Base-by-base conservation (phyloP, 2,113 vertebrate species). In the Parus major region DNA sequence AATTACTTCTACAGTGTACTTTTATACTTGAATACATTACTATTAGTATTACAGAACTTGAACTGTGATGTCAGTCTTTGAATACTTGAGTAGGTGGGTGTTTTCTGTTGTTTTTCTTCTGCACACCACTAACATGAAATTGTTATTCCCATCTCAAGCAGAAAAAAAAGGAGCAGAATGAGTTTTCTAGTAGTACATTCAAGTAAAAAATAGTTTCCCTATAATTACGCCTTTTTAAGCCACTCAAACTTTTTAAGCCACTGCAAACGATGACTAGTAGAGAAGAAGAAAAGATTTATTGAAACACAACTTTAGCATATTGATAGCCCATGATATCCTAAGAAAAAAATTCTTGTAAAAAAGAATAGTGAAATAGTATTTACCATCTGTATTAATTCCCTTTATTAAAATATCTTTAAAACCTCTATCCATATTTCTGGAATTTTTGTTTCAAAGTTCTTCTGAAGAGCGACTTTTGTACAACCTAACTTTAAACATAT, bases 211-310 rank as follows among this genome's bases (percentile, higher is more conserved):
- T 63, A 36, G 35, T 82, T 86, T 66, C 60, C 73, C 69, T 57
- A 89, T 92, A 95, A 94, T 53, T 23, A 73, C 60, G 83, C 63
- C 72, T 96, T 96, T 97, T 96, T 90, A 94, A 96, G 66, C 41
- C 35, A 27, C 25, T 23, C 52, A 92, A 95, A 94, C 92, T n/a
- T n/a, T n/a, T n/a, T n/a, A n/a, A n/a, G n/a, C 68, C 29, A 93
- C 94, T 7, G 8, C 10, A 39, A 96, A 92, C 25, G 49, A 96
- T 36, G 61, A 96, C 71, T 92, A 92, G 83, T 55, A 82, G 79
- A 95, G 72, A 86, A 77, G 60, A 96, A 95, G 46, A 91, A 92
- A 93, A 96, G 59, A 93, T 63, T 86, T 84, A 81, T 19, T 91
- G 81, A 95, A 96, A 91, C 10, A 42, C 29, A 83, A 27, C 20